These are phyloP conservation scores for Mellilla xanthometata DNA, from an alignment of 2,888 invertebrate genomes.

Conservation along the genomic window DNA sequence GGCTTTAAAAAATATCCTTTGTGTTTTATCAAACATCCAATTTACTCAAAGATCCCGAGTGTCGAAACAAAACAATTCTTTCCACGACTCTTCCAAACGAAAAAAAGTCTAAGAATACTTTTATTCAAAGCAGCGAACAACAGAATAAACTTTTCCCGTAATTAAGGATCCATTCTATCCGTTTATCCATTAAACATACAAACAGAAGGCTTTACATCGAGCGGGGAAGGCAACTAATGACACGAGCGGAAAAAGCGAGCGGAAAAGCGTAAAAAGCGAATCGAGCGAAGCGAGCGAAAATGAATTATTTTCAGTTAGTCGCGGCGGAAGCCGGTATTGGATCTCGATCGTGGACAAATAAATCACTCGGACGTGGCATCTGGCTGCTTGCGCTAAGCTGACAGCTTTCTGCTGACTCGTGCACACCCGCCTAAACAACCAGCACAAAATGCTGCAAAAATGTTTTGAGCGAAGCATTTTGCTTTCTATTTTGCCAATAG, in stretches of 20 bases:
- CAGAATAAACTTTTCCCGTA: conserved; percentile 15
- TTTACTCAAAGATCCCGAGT: conserved; percentile 2
- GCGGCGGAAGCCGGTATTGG: conserved; percentile 33
- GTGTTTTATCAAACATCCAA: conserved; percentile 11
- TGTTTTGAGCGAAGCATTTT: too few relatives aligned
- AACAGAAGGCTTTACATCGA: conserved; percentile 8
- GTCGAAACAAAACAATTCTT: neutral
- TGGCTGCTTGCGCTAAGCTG: neutral
- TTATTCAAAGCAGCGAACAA: conserved; percentile 7
- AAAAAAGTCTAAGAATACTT: conserved; percentile 4
- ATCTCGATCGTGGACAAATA: conserved; percentile 26
- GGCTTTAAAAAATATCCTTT: neutral
- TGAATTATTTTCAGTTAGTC: conserved; percentile 37
- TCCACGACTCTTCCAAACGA: conserved; percentile 1
- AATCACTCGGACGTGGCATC: conserved; percentile 31
- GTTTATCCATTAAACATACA: conserved; percentile 3
- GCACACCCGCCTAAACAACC: too few relatives aligned
- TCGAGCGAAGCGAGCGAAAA: conserved; percentile 27
- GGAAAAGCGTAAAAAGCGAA: conserved; percentile 25
- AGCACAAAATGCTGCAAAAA: too few relatives aligned
- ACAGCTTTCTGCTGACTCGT: too few relatives aligned
- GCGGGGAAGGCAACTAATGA: conserved; percentile 22
- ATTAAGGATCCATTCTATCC: conserved; percentile 8
- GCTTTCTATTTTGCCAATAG: too few relatives aligned
- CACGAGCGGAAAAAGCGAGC: conserved; percentile 10